phyloP scores from a whole-genome alignment of 2,888 invertebrate genomes.

The Bursaphelenchus okinawaensis region DNA sequence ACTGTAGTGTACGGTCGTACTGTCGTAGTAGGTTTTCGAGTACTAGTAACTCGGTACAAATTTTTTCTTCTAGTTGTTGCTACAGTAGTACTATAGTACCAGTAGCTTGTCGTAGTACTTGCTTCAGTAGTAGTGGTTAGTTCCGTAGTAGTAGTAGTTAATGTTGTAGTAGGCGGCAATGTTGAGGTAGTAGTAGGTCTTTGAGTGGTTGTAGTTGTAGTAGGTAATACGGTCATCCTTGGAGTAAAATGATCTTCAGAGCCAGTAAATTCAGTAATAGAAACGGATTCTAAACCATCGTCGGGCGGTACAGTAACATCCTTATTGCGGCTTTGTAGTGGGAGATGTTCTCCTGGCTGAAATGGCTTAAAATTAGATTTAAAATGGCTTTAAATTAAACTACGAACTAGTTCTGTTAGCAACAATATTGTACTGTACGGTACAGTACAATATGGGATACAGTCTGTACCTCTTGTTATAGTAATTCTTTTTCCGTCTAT shows the following conservation, averaged over 20 bases:
- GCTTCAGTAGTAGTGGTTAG: neutral
- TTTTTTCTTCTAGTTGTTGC: neutral
- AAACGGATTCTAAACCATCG: neutral
- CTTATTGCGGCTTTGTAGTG: neutral
- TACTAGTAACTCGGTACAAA: no score
- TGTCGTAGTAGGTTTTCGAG: conserved; percentile 1
- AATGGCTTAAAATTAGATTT: no score
- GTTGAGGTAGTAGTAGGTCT: neutral
- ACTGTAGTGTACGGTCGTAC: neutral
- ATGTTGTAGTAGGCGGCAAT: neutral
- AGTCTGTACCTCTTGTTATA: no score
- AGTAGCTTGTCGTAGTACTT: conserved; percentile 1
- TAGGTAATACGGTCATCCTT: neutral
- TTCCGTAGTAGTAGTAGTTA: conserved; percentile 1
- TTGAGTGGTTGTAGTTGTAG: neutral
- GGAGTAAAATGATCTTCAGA: neutral
- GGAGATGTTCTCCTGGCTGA: neutral
- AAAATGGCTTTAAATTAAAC: no score
- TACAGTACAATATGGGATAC: no score
- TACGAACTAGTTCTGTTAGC: no score
- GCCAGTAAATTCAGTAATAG: neutral
- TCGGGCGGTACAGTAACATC: neutral
- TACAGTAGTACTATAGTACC: neutral
- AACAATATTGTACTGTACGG: no score
- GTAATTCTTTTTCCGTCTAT: no score